Evolutionary conservation across 1,140 invertebrate species (phyloP).

Genomic region (Pemphigus obesinymphae): DNA sequence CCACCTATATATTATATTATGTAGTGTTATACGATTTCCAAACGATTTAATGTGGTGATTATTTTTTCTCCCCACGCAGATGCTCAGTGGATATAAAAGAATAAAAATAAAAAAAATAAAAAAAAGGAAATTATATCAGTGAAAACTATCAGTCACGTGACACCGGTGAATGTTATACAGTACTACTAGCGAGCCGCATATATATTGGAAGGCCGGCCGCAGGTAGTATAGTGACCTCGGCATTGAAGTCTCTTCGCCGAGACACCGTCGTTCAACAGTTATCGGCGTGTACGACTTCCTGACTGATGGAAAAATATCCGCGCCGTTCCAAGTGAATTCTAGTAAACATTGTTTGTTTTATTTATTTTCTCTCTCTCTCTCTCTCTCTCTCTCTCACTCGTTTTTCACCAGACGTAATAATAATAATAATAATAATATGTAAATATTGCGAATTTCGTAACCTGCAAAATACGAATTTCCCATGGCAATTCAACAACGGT

Average conservation of each 20-base stretch:
- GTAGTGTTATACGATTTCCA: too few species aligned
- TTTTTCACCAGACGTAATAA: too few species aligned
- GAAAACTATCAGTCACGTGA: constrained; percentile 12
- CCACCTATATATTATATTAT: too few species aligned
- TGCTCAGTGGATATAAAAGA: neutral
- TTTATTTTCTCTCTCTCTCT: too few species aligned
- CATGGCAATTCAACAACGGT: neutral
- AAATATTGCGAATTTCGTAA: too few species aligned
- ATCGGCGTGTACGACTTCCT: constrained; percentile 35
- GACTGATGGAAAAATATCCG: constrained; percentile 29
- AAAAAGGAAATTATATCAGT: constrained; percentile 21
- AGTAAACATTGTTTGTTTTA: constrained; percentile 12
- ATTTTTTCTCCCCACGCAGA: neutral
- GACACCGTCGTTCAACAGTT: constrained; percentile 32
- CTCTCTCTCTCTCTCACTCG: too few species aligned
- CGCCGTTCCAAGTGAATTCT: neutral
- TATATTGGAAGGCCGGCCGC: constrained; percentile 34
- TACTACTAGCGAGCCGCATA: neutral
- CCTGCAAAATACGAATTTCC: neutral
- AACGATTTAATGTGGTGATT: too few species aligned
- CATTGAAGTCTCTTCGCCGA: constrained; percentile 40
- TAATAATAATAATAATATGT: too few species aligned
- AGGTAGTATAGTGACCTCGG: constrained; percentile 40
- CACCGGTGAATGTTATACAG: constrained; percentile 1
- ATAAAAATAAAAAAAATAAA: too few species aligned